These are phyloP conservation scores for Macropodus opercularis DNA, from an alignment of 2,797 vertebrate species.

Conservation along the genomic window DNA sequence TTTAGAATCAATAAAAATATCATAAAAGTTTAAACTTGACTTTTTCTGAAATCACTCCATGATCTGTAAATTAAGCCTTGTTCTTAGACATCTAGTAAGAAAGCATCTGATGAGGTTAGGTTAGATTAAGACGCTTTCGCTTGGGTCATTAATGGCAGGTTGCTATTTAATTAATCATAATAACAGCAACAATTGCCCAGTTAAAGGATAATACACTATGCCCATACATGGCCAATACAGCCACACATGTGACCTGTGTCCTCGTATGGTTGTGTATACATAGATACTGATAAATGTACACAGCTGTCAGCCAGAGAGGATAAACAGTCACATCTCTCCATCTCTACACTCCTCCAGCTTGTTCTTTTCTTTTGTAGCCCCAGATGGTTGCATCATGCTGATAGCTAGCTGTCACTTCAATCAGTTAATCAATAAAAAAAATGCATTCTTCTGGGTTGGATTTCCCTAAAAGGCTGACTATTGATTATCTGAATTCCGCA, in stretches of 20 bases:
- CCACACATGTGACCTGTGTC: slow-evolving; percentile 27
- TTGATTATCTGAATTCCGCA: neutral
- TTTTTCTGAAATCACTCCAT: no score
- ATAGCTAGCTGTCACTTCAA: neutral
- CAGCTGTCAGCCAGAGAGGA: slow-evolving; percentile 23
- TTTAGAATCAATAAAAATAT: slow-evolving; percentile 4
- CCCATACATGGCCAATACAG: slow-evolving; percentile 31
- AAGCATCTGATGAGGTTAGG: no score
- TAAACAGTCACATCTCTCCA: slow-evolving; percentile 29
- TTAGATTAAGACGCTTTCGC: no score
- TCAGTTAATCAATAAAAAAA: neutral
- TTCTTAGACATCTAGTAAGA: no score
- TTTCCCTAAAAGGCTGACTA: neutral
- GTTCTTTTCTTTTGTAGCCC: slow-evolving; percentile 1
- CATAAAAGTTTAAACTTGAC: no score
- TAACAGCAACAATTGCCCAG: no score
- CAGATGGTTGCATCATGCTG: neutral
- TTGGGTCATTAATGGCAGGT: no score
- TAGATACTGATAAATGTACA: slow-evolving; percentile 30
- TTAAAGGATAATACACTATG: neutral
- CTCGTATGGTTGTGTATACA: slow-evolving; percentile 44
- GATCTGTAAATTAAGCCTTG: no score
- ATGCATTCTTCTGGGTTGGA: neutral
- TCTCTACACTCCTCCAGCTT: slow-evolving; percentile 1
- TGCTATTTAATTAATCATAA: no score